Evolutionary conservation across 2,888 invertebrate species (phyloP), one percentile per base, ranked within the genome.

Genomic region (Drosophila quinaria): DNA sequence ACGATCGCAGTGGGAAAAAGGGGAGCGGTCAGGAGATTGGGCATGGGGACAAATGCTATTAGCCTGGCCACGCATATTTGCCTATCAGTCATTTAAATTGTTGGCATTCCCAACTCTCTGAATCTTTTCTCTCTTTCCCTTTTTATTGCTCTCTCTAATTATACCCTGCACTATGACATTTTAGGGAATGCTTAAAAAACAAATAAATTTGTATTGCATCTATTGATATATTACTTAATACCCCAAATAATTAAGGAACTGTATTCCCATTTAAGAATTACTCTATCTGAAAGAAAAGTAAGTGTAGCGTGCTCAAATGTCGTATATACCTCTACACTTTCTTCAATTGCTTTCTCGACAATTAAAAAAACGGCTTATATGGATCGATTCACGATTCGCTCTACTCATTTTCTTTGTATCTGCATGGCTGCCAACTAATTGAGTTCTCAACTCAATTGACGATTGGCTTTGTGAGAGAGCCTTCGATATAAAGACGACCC

Each of bases 401-500:
- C 66, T 62, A 49, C 55, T 49, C 69, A 69, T 46, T 73, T 69
- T 70, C 68, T 69, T 55, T 44, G 22, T 61, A 50, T 50, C 62
- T 55, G 62, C 60, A 51, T 63, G 58, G 73, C 49, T 73, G 60
- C 69, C 80, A 71, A 54, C 67, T 65, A 74, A 82, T 78, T 74
- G 75, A 71, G 74, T 58, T 79, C 72, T 72, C 64, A 70, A 64
- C 75, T 73, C 72, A 74, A 79, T 62, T 63, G 37, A 70, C 39
- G 70, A 72, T 62, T 58, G 58, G 58, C 58, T 64, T 59, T 22
- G 11, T 33, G 39, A 74, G 89, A 81, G 73, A 79, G 78, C 60
- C 74, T 71, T 73, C 72, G 70, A 89, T 92, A 92, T 91, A 92
- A 92, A 92, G 90, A 89, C 89, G 75, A 60, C 63, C 73, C 81